These are phyloP conservation scores for Corythaeola cristata DNA, from an alignment of 2,113 vertebrate species.

Conservation along the genomic window DNA sequence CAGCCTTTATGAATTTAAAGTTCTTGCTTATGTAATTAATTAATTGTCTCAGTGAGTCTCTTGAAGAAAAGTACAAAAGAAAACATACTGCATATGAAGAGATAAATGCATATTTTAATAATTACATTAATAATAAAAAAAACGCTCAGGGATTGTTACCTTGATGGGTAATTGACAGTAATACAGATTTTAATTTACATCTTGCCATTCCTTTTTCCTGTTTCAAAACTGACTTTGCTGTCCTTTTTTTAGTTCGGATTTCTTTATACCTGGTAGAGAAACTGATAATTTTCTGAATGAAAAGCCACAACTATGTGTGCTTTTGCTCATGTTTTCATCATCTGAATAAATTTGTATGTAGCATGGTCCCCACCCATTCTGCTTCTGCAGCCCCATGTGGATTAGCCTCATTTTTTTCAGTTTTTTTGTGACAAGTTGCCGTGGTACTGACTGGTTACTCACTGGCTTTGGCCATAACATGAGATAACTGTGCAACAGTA, in stretches of 20 bases:
- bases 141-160: background rate
- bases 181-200: background rate
- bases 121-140: background rate
- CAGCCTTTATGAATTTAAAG: background rate
- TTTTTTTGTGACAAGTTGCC: background rate
- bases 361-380: accelerated
- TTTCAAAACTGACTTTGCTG: background rate
- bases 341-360: accelerated
- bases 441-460: background rate
- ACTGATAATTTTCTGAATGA: background rate
- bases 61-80: conserved; percentile 16
- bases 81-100: background rate
- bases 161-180: background rate
- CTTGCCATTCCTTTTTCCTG: background rate
- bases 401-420: background rate
- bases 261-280: background rate
- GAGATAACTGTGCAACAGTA: background rate
- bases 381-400: background rate
- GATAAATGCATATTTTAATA: background rate
- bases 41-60: background rate
- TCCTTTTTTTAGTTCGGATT: background rate
- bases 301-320: accelerated
- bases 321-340: background rate
- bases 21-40: conserved; percentile 13
- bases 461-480: background rate